phyloP scores from a whole-genome alignment of 2,888 invertebrate genomes.

The Tetanocera ferruginea region DNA sequence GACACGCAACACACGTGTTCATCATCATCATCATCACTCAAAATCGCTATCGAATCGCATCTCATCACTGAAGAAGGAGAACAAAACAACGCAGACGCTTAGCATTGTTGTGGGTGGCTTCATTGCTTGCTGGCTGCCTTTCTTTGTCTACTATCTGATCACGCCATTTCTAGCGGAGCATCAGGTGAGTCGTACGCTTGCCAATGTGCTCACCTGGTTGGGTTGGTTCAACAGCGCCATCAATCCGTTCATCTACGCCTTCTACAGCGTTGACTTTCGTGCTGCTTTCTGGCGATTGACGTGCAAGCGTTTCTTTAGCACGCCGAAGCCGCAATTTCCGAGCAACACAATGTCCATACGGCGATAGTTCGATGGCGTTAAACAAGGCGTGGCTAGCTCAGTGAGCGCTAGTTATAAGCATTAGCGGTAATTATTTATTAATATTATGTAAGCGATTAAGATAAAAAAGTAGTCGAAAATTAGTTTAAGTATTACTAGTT shows the following conservation, averaged over 20 bases:
- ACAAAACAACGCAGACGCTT: constrained; percentile 89
- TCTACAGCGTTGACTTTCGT: constrained; percentile 89
- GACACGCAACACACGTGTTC: constrained; percentile 35
- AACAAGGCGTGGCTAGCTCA: too few relatives aligned
- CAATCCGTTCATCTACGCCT: constrained; percentile 92
- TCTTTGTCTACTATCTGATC: constrained; percentile 85
- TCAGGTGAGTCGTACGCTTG: constrained; percentile 75
- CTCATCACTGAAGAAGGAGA: constrained; percentile 81
- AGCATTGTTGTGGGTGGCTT: constrained; percentile 91
- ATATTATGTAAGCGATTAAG: too few relatives aligned
- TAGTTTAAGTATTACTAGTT: too few relatives aligned
- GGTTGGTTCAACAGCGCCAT: constrained; percentile 93
- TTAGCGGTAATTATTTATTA: too few relatives aligned
- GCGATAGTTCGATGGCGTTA: constrained; percentile 57
- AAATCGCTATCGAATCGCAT: constrained; percentile 72
- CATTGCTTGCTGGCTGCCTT: constrained; percentile 90
- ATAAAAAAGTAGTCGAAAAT: too few relatives aligned
- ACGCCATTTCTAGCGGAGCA: constrained; percentile 81
- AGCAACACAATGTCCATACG: constrained; percentile 67
- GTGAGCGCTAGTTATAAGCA: too few relatives aligned
- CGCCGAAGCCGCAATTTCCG: constrained; percentile 63
- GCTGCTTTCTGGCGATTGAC: constrained; percentile 89
- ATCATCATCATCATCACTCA: constrained; percentile 54
- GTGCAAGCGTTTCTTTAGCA: constrained; percentile 65
- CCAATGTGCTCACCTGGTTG: constrained; percentile 86